Conservation (phyloP, 92 coral and sea anemone genomes). For the Pocillopora meandrina region DNA sequence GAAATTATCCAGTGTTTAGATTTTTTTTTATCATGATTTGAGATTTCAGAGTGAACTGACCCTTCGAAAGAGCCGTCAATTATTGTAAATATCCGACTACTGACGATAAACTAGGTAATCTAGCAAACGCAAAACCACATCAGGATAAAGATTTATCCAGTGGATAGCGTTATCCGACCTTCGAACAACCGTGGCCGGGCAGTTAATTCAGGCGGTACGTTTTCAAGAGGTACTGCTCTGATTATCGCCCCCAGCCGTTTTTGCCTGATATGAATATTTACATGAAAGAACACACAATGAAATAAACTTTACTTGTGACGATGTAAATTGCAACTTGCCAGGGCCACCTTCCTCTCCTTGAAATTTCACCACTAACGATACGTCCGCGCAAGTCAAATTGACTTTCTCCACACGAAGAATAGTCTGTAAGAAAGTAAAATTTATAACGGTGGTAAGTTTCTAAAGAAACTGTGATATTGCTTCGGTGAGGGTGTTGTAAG, state of each 20-base stretch:
- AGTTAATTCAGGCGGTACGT: too few relatives aligned
- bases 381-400: constrained; percentile 47
- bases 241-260: background rate
- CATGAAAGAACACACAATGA: constrained; percentile 15
- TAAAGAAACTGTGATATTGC: too few relatives aligned
- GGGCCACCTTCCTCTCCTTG: constrained; percentile 67
- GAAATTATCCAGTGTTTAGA: too few relatives aligned
- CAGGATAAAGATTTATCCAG: too few relatives aligned
- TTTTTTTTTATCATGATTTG: too few relatives aligned
- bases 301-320: background rate
- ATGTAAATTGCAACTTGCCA: constrained; percentile 68
- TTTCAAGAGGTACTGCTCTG: too few relatives aligned
- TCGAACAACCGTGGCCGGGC: too few relatives aligned
- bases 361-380: constrained; percentile 62
- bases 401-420: constrained; percentile 57
- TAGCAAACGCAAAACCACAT: too few relatives aligned
- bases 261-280: constrained; percentile 2
- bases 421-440: constrained; percentile 14
- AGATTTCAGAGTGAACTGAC: too few relatives aligned
- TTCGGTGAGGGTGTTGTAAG: too few relatives aligned
- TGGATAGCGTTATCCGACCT: too few relatives aligned
- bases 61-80: constrained; percentile 6
- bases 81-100: background rate
- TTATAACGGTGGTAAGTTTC: background rate
- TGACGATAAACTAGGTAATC: too few relatives aligned